Evolutionary conservation across 2,113 vertebrate species (phyloP), one percentile per base, ranked within the genome.

Genomic region (Ranitomeya imitator): DNA sequence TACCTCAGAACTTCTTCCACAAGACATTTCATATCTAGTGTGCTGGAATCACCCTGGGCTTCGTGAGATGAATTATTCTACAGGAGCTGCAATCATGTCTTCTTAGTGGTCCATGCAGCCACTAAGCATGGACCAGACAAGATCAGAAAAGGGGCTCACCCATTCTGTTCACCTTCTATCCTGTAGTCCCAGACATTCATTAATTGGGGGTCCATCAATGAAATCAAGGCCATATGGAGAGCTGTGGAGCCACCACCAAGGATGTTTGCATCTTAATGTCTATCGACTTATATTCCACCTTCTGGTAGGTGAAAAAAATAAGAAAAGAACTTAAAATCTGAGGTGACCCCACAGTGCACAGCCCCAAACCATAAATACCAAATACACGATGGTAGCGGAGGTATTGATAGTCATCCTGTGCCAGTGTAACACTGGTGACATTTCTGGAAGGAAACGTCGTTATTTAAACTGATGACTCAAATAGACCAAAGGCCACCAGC

Each of bases 401-500:
- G 69, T 19, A 83, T 74, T 18, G 69, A 7, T 0, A n/a, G n/a
- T 0, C 13, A 6, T 57, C 7, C 37, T 0, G 0, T 8, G 0
- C 76, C 51, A 76, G 73, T 85, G 59, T 80, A 19, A 60, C 3
- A 4, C 26, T 69, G 13, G 21, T 69, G 73, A 37, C 45, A 55
- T n/a, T 55, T 88, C 63, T 54, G 57, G 0, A 54, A 71, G 37
- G 54, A 78, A 4, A 67, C 87, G 67, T 84, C 73, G 45, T 88
- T 88, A 84, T 88, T 83, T 77, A 54, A 78, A 21, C 12, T 0
- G 4, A 14, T 83, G 18, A 78, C 26, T 81, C 77, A 86, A 78
- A 86, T 11, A 18, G 16, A 67, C 10, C 26, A 80, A 83, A 85
- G 89, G 88, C 8, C 67, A 15, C 69, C 80, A 45, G 79, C 18